Percentiles rank a stretch among this genome's conserved stretches.
Conservation (phyloP, 2,888 invertebrate genomes). For the Ellobium chinense region DNA sequence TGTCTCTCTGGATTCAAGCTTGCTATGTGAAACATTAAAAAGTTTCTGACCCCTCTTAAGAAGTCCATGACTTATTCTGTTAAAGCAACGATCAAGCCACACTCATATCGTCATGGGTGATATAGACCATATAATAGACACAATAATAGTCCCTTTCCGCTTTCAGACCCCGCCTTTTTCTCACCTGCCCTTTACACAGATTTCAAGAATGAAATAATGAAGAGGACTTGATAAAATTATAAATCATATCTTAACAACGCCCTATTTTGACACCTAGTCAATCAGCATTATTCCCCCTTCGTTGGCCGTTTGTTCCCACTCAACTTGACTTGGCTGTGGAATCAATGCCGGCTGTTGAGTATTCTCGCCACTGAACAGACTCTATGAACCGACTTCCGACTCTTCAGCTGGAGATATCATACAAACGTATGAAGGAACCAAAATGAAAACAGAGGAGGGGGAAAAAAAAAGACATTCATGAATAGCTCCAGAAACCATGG, state of each 20-base stretch:
- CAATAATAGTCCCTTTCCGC: too few relatives aligned
- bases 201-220: neutral
- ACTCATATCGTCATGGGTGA: too few relatives aligned
- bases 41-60: too few relatives aligned
- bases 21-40: too few relatives aligned
- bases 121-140: too few relatives aligned
- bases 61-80: too few relatives aligned
- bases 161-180: neutral
- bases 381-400: slow-evolving; percentile 12
- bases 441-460: too few relatives aligned
- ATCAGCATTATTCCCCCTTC: slow-evolving; percentile 6
- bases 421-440: slow-evolving; percentile 5
- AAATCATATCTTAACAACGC: slow-evolving; percentile 1
- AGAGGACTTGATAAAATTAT: neutral
- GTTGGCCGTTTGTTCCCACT: neutral
- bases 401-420: neutral
- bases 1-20: too few relatives aligned
- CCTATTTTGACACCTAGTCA: slow-evolving; percentile 15
- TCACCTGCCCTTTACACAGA: neutral
- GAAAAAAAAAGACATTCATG: neutral
- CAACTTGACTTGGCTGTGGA: slow-evolving; percentile 14
- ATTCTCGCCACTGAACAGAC: neutral
- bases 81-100: too few relatives aligned
- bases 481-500: slow-evolving; percentile 6
- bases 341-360: slow-evolving; percentile 14